Base-by-base conservation (phyloP, 92 coral and sea anemone genomes). In the Plumapathes pennacea region DNA sequence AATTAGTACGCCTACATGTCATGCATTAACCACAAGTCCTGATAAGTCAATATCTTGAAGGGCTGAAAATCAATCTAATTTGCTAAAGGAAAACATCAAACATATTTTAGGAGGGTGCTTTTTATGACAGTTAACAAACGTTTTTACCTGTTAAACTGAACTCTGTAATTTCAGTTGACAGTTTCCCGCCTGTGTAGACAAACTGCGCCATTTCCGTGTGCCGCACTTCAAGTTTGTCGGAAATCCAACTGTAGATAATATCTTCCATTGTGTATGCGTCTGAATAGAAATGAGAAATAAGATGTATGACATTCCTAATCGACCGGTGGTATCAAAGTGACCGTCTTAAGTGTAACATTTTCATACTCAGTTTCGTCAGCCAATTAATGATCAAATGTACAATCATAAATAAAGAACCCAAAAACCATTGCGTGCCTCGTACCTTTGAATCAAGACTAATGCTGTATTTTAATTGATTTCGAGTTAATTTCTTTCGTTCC, bases 171-270 rank as follows among this genome's bases (percentile, higher is more conserved):
- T 15, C 36, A 1, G 58, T 34, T 9, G 58, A 14, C 22, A 63
- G 38, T 5, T 63, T 10, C 9, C 57, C 31, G 14, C 55, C 64
- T 27, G 42, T 58, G 46, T 76, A 71, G 54, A 44, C 62, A 52
- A 84, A 84, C 69, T 84, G 90, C 29, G 82, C 86, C 60, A 84
- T 57, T 47, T 84, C 84, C 11, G 18, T 70, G 38, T 34, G 54
- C 22, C 77, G 61, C 20, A 79, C 64, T 5, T 8, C 15, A 2
- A 77, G 77, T 18, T 62, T 45, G 0, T 10, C 42, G 8, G 54
- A 38, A 0, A 22, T 32, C 90, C 90, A 84, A 37, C 37, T 26
- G 38, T 57, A 71, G 18, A 48, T 27, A 15, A 72, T 75, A 57
- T 78, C 65, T 2, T 60, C 55, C 0, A 64, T 54, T 2, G 67